Conservation (phyloP, 2,113 vertebrate species). For the Erythrocebus patas region DNA sequence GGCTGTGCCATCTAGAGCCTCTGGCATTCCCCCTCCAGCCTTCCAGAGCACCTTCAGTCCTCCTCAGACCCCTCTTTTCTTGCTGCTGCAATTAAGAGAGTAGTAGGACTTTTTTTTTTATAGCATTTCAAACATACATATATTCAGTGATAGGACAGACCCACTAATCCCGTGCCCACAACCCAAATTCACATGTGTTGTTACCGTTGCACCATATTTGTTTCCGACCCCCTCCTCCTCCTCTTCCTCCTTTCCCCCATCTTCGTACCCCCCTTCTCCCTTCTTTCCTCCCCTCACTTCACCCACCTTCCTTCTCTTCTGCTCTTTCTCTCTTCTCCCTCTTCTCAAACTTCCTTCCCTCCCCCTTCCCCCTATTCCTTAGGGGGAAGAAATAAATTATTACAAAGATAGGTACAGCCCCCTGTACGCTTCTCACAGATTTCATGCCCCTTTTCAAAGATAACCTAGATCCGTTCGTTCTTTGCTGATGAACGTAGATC, state of each 20-base stretch:
- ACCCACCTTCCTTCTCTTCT: no score
- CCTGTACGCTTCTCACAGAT: background rate
- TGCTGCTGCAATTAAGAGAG: background rate
- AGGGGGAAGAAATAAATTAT: background rate
- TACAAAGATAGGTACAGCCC: background rate
- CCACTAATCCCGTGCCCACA: background rate
- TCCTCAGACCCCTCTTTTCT: background rate
- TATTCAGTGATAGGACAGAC: background rate
- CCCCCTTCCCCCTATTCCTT: background rate
- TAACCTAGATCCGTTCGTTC: background rate
- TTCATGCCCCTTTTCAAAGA: background rate
- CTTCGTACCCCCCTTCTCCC: background rate
- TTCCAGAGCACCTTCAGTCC: background rate
- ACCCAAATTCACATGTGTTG: background rate
- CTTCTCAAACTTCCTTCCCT: background rate
- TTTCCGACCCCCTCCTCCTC: background rate
- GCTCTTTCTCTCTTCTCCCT: no score
- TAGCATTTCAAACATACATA: background rate
- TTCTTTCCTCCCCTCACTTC: background rate
- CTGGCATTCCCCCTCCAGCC: background rate
- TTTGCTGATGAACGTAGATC: constrained; percentile 14
- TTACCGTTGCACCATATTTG: background rate
- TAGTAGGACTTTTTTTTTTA: background rate
- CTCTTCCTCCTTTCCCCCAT: background rate
- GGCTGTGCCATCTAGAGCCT: background rate